These are phyloP conservation scores for Zelleria hepariella DNA, from an alignment of 2,888 invertebrate species.

Conservation along the genomic window DNA sequence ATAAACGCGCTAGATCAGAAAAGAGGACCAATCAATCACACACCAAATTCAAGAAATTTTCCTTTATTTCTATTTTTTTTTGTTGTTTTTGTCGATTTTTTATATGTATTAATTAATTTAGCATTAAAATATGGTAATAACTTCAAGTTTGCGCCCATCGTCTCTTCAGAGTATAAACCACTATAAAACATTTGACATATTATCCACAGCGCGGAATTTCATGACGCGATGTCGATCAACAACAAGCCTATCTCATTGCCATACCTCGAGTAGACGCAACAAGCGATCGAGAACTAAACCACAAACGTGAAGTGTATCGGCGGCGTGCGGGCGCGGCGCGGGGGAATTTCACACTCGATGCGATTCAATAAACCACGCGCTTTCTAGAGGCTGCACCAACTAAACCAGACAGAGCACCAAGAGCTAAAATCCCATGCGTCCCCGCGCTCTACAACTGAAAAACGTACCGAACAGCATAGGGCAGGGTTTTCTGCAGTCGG, in stretches of 20 bases:
- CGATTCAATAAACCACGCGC: neutral
- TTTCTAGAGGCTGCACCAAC: neutral
- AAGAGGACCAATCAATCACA: slow-evolving; percentile 65
- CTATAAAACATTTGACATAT: slow-evolving; percentile 33
- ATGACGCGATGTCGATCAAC: slow-evolving; percentile 34
- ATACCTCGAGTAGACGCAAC: slow-evolving; percentile 40
- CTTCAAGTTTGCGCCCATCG: slow-evolving; percentile 63
- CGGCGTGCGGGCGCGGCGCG: slow-evolving; percentile 18
- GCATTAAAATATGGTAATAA: slow-evolving; percentile 70
- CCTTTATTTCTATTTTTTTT: slow-evolving; percentile 70
- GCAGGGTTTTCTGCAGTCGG: too few species aligned
- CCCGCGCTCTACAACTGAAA: too few species aligned
- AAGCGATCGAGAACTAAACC: slow-evolving; percentile 61
- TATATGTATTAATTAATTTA: slow-evolving; percentile 65
- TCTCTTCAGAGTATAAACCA: slow-evolving; percentile 46
- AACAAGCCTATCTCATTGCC: neutral
- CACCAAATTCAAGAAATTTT: slow-evolving; percentile 63
- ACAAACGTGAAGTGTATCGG: slow-evolving; percentile 56
- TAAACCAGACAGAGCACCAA: neutral
- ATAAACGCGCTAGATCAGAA: neutral
- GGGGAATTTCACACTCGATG: slow-evolving; percentile 9
- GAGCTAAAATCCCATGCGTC: neutral
- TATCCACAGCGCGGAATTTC: slow-evolving; percentile 40
- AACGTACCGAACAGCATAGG: too few species aligned
- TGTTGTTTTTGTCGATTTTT: slow-evolving; percentile 49